These are phyloP conservation scores for Ametastegia equiseti DNA, from an alignment of 2,888 invertebrate genomes.

Conservation along the genomic window DNA sequence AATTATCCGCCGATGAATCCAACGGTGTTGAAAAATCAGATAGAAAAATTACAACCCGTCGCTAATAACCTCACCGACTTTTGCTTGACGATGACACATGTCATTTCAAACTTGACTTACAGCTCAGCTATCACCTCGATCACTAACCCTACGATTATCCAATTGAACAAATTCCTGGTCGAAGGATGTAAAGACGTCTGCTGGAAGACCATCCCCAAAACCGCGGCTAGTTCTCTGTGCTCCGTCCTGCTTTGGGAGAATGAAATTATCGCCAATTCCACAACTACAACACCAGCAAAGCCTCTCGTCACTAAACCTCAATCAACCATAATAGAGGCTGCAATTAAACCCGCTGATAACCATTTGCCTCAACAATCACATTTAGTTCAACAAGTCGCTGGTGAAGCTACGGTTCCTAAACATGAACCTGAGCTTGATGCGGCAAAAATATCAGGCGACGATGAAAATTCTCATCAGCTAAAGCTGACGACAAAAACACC, in stretches of 20 bases:
- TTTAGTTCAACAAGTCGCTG: no score
- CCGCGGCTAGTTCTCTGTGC: slow-evolving; percentile 56
- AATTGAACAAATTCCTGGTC: no score
- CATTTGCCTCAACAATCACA: no score
- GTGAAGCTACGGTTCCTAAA: no score
- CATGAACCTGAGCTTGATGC: no score
- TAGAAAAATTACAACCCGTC: slow-evolving; percentile 42
- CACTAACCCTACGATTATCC: no score
- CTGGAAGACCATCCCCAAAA: no score
- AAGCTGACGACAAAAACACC: not conserved
- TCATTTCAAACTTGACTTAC: slow-evolving; percentile 26
- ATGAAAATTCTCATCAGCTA: no score
- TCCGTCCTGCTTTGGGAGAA: slow-evolving; percentile 56
- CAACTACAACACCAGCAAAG: not conserved
- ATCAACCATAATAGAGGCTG: not conserved
- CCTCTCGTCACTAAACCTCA: not conserved
- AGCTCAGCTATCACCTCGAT: not conserved
- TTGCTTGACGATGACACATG: slow-evolving; percentile 46
- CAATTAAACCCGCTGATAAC: no score
- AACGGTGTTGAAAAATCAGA: slow-evolving; percentile 48
- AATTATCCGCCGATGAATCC: not conserved
- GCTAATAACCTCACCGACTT: slow-evolving; percentile 49
- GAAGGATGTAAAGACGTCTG: no score
- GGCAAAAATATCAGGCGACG: no score
- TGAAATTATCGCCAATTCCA: slow-evolving; percentile 48